Percentiles rank a stretch among this genome's conserved stretches.
phyloP scores from a whole-genome alignment of 1,140 invertebrate species.

The Bicyclus anynana region DNA sequence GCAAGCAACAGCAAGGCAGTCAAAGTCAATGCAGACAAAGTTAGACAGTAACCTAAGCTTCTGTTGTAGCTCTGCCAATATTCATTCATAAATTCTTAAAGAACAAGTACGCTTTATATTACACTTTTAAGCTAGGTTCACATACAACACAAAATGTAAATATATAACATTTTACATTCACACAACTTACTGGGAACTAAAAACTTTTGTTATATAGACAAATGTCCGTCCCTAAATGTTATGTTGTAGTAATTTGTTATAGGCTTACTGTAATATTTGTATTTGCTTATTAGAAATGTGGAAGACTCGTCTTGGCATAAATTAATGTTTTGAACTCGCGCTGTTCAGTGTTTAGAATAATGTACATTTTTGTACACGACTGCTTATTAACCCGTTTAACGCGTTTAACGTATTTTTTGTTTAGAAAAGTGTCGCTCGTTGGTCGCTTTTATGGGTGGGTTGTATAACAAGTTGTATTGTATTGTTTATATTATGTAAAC shows the following conservation, averaged over 20 bases:
- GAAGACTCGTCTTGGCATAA: no score
- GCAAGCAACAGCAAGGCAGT: no score
- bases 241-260: no score
- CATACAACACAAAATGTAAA: no score
- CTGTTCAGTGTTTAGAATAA: neutral
- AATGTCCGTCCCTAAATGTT: no score
- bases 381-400: conserved; percentile 2
- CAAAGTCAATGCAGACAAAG: conserved; percentile 10
- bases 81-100: conserved; percentile 39
- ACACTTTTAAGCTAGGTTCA: neutral
- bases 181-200: no score
- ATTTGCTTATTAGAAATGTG: neutral
- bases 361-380: neutral
- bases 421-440: neutral
- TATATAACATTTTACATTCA: no score
- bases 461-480: no score
- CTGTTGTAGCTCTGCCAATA: conserved; percentile 41
- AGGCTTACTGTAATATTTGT: no score
- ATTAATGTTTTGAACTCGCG: conserved; percentile 4
- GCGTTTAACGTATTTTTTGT: conserved; percentile 1
- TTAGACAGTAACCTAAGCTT: conserved; percentile 10
- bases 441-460: neutral
- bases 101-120: conserved; percentile 8
- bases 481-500: no score
- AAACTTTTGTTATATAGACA: no score